Evolutionary conservation across 2,888 invertebrate species (phyloP).

Genomic region (Watsonalla cultraria): DNA sequence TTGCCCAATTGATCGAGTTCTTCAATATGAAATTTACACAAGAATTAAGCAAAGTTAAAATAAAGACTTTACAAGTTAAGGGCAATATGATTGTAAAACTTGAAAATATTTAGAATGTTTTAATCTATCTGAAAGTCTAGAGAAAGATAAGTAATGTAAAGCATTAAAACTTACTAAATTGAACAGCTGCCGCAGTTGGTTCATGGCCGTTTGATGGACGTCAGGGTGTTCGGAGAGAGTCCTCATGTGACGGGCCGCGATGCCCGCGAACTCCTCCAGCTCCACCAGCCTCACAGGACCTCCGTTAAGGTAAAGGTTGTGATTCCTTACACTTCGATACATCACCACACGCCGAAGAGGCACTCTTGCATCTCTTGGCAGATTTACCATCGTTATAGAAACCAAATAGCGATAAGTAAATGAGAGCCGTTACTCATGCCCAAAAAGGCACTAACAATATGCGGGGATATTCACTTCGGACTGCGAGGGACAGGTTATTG

Average conservation of each 20-base stretch:
- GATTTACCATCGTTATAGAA: not conserved
- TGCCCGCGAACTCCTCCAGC: conserved; percentile 22
- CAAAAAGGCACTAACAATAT: not conserved
- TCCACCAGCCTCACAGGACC: conserved; percentile 14
- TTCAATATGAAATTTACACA: not conserved
- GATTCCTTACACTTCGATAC: conserved; percentile 4
- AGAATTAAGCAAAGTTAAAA: not conserved
- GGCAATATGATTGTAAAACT: not conserved
- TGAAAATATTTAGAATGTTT: not conserved
- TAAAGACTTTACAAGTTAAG: not conserved
- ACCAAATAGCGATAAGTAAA: not conserved
- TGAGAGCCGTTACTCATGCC: too few relatives aligned
- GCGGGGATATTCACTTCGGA: not conserved
- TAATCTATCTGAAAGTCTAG: not conserved
- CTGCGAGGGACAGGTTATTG: not conserved
- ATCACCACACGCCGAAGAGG: not conserved
- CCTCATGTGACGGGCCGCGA: conserved; percentile 15
- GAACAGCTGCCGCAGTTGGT: conserved; percentile 22
- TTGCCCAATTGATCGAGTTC: too few relatives aligned
- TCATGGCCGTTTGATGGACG: conserved; percentile 21
- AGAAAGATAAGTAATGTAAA: not conserved
- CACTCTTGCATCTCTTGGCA: not conserved
- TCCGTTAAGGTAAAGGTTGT: not conserved
- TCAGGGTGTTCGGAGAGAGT: conserved; percentile 5
- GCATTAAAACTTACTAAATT: conserved; percentile 24